Base-by-base conservation (phyloP, 2,797 vertebrate species). In the Sitta carolinensis region DNA sequence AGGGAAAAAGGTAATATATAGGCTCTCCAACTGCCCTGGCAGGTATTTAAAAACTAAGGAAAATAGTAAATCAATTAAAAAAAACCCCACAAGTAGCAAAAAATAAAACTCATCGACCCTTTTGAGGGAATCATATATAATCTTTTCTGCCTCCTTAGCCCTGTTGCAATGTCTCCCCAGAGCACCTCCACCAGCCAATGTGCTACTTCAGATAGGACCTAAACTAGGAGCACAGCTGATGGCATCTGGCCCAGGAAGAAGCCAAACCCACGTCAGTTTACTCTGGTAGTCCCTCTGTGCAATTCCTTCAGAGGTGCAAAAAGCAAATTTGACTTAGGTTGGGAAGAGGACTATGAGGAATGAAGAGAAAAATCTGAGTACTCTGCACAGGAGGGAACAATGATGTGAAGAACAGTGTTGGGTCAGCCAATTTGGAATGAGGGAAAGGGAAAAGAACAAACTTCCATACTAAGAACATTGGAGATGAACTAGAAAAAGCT, bases 361-460 rank as follows among this genome's bases (percentile, higher is more conserved):
- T 1, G 5, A 48, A 75, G 32, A 57, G 27, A 79, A 91, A 86
- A 74, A 25, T 68, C 27, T 25, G 9, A 78, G 22, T 51, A 38
- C 11, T 30, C 18, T n/a, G 38, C 20, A 42, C 6, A 21, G 48
- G 6, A 69, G 22, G 16, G 66, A 87, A 62, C 14, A 84, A 64
- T 3, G 20, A 76, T 2, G 0, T 25, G 51, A 84, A 68, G 32
- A 87, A 43, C 23, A 55, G 16, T 0, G 0, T 32, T 0, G 0
- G 5, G 14, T 75, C 67, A 90, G 48, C 58, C 58, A 77, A 63
- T 50, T 32, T 59, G 54, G 63, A 67, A 30, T 10, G 1, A 5
- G 3, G 7, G 15, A 54, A 50, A 77, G 68, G 34, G 8, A 42
- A 79, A 84, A 42, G 11, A 92, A 87, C 3, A n/a, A 62, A 89